These are phyloP conservation scores for Sebastes steindachneri DNA, from an alignment of 2,797 vertebrate genomes.

Conservation along the genomic window DNA sequence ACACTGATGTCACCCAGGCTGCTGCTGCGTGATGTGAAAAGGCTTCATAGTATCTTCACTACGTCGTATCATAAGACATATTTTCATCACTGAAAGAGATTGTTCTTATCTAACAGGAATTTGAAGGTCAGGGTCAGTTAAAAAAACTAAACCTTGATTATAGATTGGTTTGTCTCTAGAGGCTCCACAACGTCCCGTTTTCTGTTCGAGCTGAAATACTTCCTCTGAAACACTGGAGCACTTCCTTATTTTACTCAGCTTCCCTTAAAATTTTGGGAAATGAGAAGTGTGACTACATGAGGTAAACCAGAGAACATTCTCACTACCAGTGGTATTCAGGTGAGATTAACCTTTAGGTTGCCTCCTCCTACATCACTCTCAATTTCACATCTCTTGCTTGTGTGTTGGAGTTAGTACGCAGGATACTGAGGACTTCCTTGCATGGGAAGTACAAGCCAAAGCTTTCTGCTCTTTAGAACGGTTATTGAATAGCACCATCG, in stretches of 20 bases:
- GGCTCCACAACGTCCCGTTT: slow-evolving; percentile 27
- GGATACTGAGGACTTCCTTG: slow-evolving; percentile 27
- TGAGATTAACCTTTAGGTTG: neutral
- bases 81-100: neutral
- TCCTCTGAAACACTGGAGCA: slow-evolving; percentile 65
- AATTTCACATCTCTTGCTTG: slow-evolving; percentile 51
- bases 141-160: neutral
- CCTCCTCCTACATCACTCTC: neutral
- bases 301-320: slow-evolving; percentile 39
- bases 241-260: slow-evolving; percentile 71
- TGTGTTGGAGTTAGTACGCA: neutral
- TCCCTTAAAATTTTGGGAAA: slow-evolving; percentile 64
- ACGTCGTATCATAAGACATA: slow-evolving; percentile 2
- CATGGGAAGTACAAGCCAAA: slow-evolving; percentile 27
- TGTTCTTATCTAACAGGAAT: slow-evolving; percentile 3
- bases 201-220: slow-evolving; percentile 56
- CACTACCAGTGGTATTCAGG: slow-evolving; percentile 10
- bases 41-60: neutral
- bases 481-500: slow-evolving; percentile 58
- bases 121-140: slow-evolving; percentile 21
- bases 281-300: slow-evolving; percentile 63
- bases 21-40: neutral
- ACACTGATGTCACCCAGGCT: slow-evolving; percentile 36
- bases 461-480: slow-evolving; percentile 48
- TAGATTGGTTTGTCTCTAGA: neutral